Conservation (phyloP, 2,888 invertebrate genomes). For the Eristalis intricaria region DNA sequence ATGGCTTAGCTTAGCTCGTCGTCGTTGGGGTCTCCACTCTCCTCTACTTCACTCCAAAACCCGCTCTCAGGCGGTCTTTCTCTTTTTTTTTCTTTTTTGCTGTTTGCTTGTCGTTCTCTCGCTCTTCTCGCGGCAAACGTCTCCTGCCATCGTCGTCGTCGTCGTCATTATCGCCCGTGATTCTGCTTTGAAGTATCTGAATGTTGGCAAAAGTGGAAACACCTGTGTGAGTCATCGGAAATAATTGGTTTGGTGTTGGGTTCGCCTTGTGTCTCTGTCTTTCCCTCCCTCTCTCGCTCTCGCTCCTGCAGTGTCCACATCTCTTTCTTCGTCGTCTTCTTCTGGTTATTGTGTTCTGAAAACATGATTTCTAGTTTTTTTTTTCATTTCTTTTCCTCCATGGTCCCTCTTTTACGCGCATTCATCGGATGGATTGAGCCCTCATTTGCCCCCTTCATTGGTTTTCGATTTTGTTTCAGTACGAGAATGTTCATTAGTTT, state of each 20-base stretch:
- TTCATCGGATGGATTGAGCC: neutral
- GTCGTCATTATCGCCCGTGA: constrained; percentile 51
- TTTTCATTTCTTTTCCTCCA: constrained; percentile 6
- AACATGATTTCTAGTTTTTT: constrained; percentile 61
- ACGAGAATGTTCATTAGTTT: constrained; percentile 55
- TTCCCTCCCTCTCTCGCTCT: neutral
- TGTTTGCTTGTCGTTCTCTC: neutral
- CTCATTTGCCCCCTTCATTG: constrained; percentile 28
- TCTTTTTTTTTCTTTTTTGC: neutral
- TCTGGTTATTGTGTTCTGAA: constrained; percentile 63
- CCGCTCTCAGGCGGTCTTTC: neutral
- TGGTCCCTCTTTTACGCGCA: constrained; percentile 17
- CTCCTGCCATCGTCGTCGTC: constrained; percentile 16
- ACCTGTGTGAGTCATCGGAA: constrained; percentile 72
- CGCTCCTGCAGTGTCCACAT: neutral
- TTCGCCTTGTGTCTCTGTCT: constrained; percentile 24
- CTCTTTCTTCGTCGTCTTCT: constrained; percentile 33
- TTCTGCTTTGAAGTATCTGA: constrained; percentile 65
- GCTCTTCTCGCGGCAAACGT: constrained; percentile 5
- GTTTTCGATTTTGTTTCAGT: constrained; percentile 47
- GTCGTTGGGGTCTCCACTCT: neutral
- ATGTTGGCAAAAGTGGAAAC: constrained; percentile 72
- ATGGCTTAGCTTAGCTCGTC: neutral
- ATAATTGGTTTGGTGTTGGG: constrained; percentile 51
- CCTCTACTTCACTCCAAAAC: constrained; percentile 3